phyloP scores from a whole-genome alignment of 2,888 invertebrate species.

The Erannis defoliaria region DNA sequence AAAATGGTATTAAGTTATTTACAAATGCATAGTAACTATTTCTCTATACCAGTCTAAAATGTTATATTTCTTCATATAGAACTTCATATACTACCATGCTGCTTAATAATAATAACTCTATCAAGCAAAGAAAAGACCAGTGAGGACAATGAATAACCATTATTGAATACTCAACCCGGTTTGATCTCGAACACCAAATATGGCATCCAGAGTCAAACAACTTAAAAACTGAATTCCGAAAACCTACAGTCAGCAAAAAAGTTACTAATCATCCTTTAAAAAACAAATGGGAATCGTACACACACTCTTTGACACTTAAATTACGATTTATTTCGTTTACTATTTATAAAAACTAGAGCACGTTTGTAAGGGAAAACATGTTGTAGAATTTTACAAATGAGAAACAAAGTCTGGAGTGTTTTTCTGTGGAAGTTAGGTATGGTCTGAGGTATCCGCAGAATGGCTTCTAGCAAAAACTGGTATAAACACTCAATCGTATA shows the following conservation, averaged over 20 bases:
- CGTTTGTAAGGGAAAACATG: conserved; percentile 22
- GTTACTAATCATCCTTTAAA: conserved; percentile 60
- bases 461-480: conserved; percentile 45
- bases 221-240: conserved; percentile 75
- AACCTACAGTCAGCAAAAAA: conserved; percentile 68
- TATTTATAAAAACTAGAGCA: conserved; percentile 58
- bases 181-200: conserved; percentile 67
- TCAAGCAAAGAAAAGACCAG: conserved; percentile 53
- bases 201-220: conserved; percentile 51
- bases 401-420: conserved; percentile 44
- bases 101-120: conserved; percentile 69
- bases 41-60: background rate
- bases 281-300: conserved; percentile 64
- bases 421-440: conserved; percentile 40
- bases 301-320: conserved; percentile 67
- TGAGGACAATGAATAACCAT: conserved; percentile 73
- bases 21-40: background rate
- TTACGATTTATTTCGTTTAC: conserved; percentile 62
- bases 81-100: conserved; percentile 61
- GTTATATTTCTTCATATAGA: conserved; percentile 62
- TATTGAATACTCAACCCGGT: conserved; percentile 52
- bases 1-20: too few species aligned
- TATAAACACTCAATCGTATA: conserved; percentile 47
- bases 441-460: conserved; percentile 32
- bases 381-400: conserved; percentile 44